Percentiles rank a stretch among this genome's conserved stretches.
These are phyloP conservation scores for Phrynocephalus forsythii DNA, from an alignment of 2,797 vertebrate species.

Conservation along the genomic window DNA sequence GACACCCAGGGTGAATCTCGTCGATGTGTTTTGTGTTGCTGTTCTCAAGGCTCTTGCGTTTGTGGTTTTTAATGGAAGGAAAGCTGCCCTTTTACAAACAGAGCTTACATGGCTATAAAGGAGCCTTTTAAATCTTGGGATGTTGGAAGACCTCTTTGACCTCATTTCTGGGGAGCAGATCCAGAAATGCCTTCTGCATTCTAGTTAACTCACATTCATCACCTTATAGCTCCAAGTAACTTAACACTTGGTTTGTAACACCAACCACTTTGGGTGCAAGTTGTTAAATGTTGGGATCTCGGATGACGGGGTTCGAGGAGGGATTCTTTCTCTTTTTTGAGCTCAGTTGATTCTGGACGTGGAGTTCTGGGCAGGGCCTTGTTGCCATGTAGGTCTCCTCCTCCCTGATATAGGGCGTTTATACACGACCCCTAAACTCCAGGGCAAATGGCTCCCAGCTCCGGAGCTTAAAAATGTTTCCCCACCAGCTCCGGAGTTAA, in stretches of 20 bases:
- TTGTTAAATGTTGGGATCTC: not conserved
- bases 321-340: not conserved
- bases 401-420: too few relatives aligned
- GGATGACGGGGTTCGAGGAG: not conserved
- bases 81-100: constrained; percentile 37
- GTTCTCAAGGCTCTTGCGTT: constrained; percentile 43
- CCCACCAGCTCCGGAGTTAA: too few relatives aligned
- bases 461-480: too few relatives aligned
- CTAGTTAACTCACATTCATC: not conserved
- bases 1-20: constrained; percentile 17
- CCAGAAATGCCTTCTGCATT: constrained; percentile 40
- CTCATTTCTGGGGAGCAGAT: constrained; percentile 52
- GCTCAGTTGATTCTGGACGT: not conserved
- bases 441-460: too few relatives aligned
- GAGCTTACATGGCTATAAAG: constrained; percentile 11
- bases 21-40: constrained; percentile 28
- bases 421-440: too few relatives aligned
- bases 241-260: not conserved
- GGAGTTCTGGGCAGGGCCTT: not conserved
- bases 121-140: constrained; percentile 45
- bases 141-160: constrained; percentile 43
- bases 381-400: too few relatives aligned
- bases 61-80: constrained; percentile 50
- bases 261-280: not conserved
- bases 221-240: not conserved